These are phyloP conservation scores for Philotrypesis tridentata DNA, from an alignment of 1,140 invertebrate species.

Conservation along the genomic window DNA sequence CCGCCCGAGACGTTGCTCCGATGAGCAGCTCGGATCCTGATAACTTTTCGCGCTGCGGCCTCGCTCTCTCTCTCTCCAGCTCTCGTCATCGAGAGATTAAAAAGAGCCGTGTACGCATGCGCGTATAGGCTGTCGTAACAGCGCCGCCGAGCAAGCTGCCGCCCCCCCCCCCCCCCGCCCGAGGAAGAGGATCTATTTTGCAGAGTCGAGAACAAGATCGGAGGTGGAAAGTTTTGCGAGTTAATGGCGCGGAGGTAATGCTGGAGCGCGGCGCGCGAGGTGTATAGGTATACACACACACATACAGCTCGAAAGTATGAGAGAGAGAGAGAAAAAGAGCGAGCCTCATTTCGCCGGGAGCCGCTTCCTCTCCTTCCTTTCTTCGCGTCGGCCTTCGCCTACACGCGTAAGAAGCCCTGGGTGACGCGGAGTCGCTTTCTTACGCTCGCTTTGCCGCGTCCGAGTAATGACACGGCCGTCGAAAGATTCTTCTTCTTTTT, in stretches of 20 bases:
- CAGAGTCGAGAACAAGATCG: conserved; percentile 62
- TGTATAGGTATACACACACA: conserved; percentile 48
- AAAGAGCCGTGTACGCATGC: conserved; percentile 16
- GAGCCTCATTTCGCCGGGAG: conserved; percentile 23
- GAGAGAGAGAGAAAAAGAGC: background rate
- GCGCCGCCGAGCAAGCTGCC: no score
- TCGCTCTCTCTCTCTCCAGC: no score
- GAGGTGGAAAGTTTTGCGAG: conserved; percentile 73
- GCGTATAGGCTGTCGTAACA: conserved; percentile 56
- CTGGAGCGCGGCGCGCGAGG: conserved; percentile 63
- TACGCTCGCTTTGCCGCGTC: background rate
- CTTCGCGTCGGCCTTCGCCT: background rate
- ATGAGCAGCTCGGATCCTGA: conserved; percentile 18
- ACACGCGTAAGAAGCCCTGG: background rate
- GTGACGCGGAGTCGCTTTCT: conserved; percentile 16
- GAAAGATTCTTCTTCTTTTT: background rate
- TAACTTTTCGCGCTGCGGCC: background rate
- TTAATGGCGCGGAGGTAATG: conserved; percentile 73
- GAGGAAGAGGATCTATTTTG: conserved; percentile 56
- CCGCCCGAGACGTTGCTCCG: background rate
- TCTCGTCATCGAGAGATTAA: conserved; percentile 33
- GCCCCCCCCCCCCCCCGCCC: no score
- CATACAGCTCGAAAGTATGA: no score
- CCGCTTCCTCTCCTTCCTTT: conserved; percentile 1
- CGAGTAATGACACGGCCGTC: background rate